Percentiles rank a stretch among this genome's conserved stretches.
These are phyloP conservation scores for Tarsius wallacei DNA, from an alignment of 2,797 vertebrate genomes.

Conservation along the genomic window DNA sequence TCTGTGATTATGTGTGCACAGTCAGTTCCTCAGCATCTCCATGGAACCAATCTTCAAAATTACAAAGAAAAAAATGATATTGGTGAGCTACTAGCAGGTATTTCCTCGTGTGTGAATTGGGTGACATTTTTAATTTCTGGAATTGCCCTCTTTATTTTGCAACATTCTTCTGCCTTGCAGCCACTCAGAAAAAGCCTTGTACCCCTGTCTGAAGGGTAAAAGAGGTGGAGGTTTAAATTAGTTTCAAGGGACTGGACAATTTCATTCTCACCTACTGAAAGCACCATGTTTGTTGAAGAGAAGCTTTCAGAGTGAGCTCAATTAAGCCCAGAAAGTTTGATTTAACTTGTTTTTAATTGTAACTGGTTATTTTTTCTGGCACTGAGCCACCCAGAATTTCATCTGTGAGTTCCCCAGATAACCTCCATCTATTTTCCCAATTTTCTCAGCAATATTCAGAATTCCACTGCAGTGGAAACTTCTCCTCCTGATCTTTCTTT, in stretches of 20 bases:
- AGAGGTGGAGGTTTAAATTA: conserved; percentile 73
- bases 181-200: conserved; percentile 1
- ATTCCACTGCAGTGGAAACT: not conserved
- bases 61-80: not conserved
- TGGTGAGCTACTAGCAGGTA: not conserved
- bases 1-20: not conserved
- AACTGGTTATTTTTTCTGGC: conserved; percentile 89
- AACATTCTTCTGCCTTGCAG: conserved; percentile 3
- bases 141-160: conserved; percentile 32
- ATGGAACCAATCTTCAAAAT: not conserved
- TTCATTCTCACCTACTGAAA: conserved; percentile 92
- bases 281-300: conserved; percentile 86
- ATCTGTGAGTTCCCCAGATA: conserved; percentile 78
- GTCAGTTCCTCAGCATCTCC: not conserved
- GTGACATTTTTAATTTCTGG: conserved; percentile 50
- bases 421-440: conserved; percentile 77
- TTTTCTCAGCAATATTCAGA: conserved; percentile 74
- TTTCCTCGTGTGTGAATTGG: conserved; percentile 9
- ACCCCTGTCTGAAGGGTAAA: conserved; percentile 40
- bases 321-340: conserved; percentile 89
- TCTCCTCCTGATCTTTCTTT: not conserved
- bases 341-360: conserved; percentile 89
- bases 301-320: conserved; percentile 83
- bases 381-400: conserved; percentile 78
- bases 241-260: conserved; percentile 87